Percentiles rank a stretch among this genome's conserved stretches.
phyloP scores from a whole-genome alignment of 2,113 vertebrate genomes.

The Pelusios castaneus region DNA sequence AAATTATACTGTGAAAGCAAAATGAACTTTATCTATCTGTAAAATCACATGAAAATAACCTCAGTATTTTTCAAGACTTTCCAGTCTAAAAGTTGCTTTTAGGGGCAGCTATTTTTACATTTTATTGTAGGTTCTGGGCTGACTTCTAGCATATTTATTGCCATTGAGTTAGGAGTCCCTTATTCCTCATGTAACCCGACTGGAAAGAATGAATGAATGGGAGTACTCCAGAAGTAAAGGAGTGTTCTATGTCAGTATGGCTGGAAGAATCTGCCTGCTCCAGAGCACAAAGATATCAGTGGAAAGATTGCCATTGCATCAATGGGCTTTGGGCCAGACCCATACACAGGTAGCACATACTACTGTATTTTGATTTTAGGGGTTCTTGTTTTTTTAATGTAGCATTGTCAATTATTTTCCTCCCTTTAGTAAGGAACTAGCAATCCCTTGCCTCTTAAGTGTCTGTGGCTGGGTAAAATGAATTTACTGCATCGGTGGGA shows the following conservation, averaged over 20 bases:
- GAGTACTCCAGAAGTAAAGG: background rate
- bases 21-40: background rate
- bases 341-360: background rate
- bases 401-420: background rate
- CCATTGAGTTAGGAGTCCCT: background rate
- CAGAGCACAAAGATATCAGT: background rate
- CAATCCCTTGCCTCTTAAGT: background rate
- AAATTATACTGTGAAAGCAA: background rate
- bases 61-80: background rate
- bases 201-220: background rate
- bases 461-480: background rate
- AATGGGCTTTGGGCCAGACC: background rate
- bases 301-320: background rate
- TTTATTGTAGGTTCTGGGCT: background rate
- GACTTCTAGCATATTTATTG: background rate
- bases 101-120: background rate
- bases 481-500: constrained; percentile 2
- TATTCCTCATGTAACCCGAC: background rate
- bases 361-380: background rate
- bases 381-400: background rate
- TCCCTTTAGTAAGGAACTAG: background rate
- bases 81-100: background rate
- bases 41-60: background rate
- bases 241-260: background rate
- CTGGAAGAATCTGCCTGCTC: background rate